A percentile compares a stretch with the other conserved stretches of the same genome.
These are phyloP conservation scores for Ecdyonurus torrentis DNA, from an alignment of 2,888 invertebrate species.

Conservation along the genomic window DNA sequence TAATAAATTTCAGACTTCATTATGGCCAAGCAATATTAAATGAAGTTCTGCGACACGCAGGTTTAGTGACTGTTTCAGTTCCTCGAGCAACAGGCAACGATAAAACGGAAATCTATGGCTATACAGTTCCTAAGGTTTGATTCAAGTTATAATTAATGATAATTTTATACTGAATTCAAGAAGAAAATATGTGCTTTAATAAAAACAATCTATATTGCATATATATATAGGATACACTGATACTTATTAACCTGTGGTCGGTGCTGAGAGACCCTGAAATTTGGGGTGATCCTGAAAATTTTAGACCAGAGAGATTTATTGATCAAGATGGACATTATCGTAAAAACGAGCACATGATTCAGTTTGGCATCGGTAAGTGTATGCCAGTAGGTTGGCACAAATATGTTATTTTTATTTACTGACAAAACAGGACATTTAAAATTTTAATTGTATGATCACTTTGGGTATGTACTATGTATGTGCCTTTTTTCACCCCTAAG, in stretches of 20 bases:
- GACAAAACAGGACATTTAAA: too few relatives aligned
- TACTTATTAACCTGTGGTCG: too few relatives aligned
- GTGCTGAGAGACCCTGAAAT: not conserved
- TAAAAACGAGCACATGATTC: not conserved
- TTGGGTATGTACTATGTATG: too few relatives aligned
- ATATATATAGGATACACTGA: too few relatives aligned
- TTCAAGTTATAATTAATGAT: too few relatives aligned
- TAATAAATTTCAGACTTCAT: not conserved
- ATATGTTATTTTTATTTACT: too few relatives aligned
- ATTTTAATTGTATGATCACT: too few relatives aligned
- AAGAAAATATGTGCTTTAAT: too few relatives aligned
- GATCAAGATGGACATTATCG: not conserved
- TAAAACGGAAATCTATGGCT: not conserved
- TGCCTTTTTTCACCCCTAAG: too few relatives aligned
- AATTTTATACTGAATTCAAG: too few relatives aligned
- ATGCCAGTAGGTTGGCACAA: too few relatives aligned
- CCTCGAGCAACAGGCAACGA: not conserved
- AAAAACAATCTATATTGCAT: too few relatives aligned
- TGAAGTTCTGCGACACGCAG: not conserved
- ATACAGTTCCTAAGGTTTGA: not conserved
- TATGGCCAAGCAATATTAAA: not conserved
- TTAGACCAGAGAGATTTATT: conserved; percentile 1
- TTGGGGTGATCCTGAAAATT: not conserved
- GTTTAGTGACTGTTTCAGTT: not conserved
- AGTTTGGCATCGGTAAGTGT: not conserved